phyloP scores from a whole-genome alignment of 2,888 invertebrate genomes.

The Amaurobius ferox region DNA sequence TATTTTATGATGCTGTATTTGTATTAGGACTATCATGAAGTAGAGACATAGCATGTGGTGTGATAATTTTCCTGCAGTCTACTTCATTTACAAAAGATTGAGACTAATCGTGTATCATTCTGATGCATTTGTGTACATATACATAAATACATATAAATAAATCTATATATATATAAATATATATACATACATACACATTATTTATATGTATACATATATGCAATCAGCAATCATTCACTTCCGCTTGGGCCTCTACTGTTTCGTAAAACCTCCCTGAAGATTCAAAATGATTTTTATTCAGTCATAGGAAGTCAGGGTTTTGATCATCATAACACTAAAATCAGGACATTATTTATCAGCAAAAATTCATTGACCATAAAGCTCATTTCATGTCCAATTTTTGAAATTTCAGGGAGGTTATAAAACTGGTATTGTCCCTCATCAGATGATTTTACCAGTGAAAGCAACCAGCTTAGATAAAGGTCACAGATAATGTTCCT shows the following conservation, averaged over 20 bases:
- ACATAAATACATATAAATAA: conserved; percentile 26
- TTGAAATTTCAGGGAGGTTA: conserved; percentile 70
- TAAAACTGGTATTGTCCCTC: conserved; percentile 43
- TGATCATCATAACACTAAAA: conserved; percentile 32
- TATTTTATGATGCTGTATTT: conserved; percentile 54
- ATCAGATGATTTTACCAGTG: conserved; percentile 40
- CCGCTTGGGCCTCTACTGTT: conserved; percentile 58
- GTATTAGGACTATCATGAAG: conserved; percentile 57
- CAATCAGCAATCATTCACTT: conserved; percentile 70
- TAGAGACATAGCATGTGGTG: conserved; percentile 62
- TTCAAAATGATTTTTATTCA: conserved; percentile 68
- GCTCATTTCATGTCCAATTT: conserved; percentile 48
- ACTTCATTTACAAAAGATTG: conserved; percentile 48
- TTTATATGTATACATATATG: conserved; percentile 66
- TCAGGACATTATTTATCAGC: conserved; percentile 57
- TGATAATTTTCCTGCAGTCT: conserved; percentile 66
- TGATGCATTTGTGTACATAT: conserved; percentile 63
- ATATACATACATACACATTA: conserved; percentile 47
- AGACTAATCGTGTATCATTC: conserved; percentile 36
- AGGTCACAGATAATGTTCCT: conserved; percentile 62
- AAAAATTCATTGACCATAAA: conserved; percentile 35
- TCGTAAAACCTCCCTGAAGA: conserved; percentile 64
- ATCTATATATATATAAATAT: conserved; percentile 20
- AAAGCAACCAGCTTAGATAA: conserved; percentile 44
- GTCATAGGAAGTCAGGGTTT: conserved; percentile 56